Percentiles rank a stretch among this genome's conserved stretches.
Conservation (phyloP, 1,140 invertebrate species). For the Propsilocerus akamusi region DNA sequence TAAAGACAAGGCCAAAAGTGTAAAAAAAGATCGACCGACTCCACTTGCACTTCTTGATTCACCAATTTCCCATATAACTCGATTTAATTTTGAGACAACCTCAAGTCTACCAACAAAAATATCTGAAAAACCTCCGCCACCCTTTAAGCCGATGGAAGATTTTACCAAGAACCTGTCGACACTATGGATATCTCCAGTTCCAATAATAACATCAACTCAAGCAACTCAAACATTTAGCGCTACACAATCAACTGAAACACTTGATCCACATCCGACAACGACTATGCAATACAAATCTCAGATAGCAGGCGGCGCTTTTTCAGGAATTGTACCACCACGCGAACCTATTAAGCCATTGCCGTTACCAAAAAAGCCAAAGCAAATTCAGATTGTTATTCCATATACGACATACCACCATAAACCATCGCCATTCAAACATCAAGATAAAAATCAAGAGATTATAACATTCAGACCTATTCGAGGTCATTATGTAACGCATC, state of each 20-base stretch:
- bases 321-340: conserved; percentile 12
- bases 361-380: conserved; percentile 26
- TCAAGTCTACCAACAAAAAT: conserved; percentile 16
- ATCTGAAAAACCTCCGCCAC: conserved; percentile 11
- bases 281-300: conserved; percentile 17
- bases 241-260: conserved; percentile 16
- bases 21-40: conserved; percentile 12
- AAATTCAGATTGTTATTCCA: conserved; percentile 58
- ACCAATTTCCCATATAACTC: conserved; percentile 13
- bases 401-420: conserved; percentile 45
- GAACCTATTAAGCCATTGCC: conserved; percentile 9
- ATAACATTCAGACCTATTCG: conserved; percentile 16
- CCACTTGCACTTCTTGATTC: conserved; percentile 19
- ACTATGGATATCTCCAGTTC: conserved; percentile 7
- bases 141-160: conserved; percentile 2
- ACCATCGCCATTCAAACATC: conserved; percentile 29
- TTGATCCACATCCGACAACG: conserved; percentile 18
- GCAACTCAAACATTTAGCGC: conserved; percentile 20
- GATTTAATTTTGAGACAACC: too few species aligned
- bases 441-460: conserved; percentile 18
- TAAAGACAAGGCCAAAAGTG: background rate
- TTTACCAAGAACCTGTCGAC: background rate
- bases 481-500: conserved; percentile 12
- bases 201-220: conserved; percentile 14
- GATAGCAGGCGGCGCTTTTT: conserved; percentile 12